A percentile compares a stretch with the other conserved stretches of the same genome.
Evolutionary conservation across 2,888 invertebrate species (phyloP).

Genomic region (Teleiodes luculella): DNA sequence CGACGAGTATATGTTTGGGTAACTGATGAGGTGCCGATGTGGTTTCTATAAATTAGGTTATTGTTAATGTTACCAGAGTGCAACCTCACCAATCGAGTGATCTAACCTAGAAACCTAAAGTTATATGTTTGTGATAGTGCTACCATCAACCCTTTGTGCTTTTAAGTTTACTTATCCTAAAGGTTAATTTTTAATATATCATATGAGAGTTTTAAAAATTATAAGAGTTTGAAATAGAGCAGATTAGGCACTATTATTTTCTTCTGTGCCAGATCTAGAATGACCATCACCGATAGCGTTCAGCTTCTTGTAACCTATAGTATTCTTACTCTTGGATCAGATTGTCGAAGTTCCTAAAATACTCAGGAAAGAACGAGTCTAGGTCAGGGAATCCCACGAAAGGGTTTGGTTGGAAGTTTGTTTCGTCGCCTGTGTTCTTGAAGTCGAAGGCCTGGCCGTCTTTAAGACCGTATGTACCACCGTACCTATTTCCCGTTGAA

Average conservation of each 20-base stretch:
- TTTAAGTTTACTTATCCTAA: too few species aligned
- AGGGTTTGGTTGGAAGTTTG: constrained; percentile 21
- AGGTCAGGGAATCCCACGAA: constrained; percentile 32
- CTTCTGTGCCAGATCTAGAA: constrained; percentile 4
- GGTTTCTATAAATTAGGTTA: too few species aligned
- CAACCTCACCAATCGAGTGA: too few species aligned
- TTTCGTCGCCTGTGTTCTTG: constrained; percentile 25
- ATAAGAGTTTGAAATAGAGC: too few species aligned
- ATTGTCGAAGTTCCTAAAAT: constrained; percentile 57
- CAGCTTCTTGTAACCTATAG: constrained; percentile 26
- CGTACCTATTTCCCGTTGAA: constrained; percentile 63
- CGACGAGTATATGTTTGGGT: too few species aligned
- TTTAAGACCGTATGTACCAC: constrained; percentile 56
- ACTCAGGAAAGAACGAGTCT: constrained; percentile 55
- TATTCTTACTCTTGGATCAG: constrained; percentile 63
- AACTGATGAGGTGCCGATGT: too few species aligned
- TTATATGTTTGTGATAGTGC: too few species aligned
- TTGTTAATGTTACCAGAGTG: too few species aligned
- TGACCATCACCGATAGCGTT: constrained; percentile 56
- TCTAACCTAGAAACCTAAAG: too few species aligned
- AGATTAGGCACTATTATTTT: too few species aligned
- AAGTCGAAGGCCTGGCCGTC: constrained; percentile 41
- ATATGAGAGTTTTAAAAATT: background rate
- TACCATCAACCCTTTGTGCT: too few species aligned
- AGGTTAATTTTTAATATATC: too few species aligned